Conservation (phyloP, 2,113 vertebrate genomes). For the Cheirogaleus medius region DNA sequence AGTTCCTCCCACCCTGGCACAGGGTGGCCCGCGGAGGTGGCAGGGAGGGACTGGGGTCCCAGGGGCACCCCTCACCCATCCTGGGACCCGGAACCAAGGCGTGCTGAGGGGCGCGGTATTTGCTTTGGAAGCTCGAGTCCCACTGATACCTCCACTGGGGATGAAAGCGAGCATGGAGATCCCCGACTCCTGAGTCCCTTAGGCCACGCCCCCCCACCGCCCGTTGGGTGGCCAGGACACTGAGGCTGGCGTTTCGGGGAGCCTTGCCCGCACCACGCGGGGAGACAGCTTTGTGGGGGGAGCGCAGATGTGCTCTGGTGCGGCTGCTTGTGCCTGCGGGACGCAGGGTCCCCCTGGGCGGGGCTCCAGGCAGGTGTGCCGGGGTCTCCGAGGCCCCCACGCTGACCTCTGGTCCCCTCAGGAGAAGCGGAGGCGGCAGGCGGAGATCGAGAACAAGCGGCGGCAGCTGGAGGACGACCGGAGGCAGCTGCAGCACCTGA, state of each 20-base stretch:
- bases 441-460: slow-evolving; percentile 91
- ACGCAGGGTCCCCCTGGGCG: accelerated
- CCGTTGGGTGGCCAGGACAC: background rate
- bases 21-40: no score
- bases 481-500: slow-evolving; percentile 93
- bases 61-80: no score
- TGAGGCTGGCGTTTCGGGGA: background rate
- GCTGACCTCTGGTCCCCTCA: slow-evolving; percentile 19
- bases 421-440: slow-evolving; percentile 93
- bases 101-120: no score
- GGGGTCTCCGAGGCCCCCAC: accelerated
- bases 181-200: background rate
- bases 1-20: slow-evolving; percentile 36
- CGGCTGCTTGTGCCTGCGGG: background rate
- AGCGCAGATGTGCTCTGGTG: background rate
- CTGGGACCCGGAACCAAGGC: background rate
- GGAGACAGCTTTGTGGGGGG: background rate
- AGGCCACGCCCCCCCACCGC: background rate
- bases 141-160: background rate
- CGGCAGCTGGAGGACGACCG: slow-evolving; percentile 93
- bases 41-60: background rate
- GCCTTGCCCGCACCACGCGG: background rate
- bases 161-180: accelerated
- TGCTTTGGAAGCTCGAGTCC: background rate
- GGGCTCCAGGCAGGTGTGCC: accelerated